These are phyloP conservation scores for Dendropsophus ebraccatus DNA, from an alignment of 2,113 vertebrate species.

Conservation along the genomic window DNA sequence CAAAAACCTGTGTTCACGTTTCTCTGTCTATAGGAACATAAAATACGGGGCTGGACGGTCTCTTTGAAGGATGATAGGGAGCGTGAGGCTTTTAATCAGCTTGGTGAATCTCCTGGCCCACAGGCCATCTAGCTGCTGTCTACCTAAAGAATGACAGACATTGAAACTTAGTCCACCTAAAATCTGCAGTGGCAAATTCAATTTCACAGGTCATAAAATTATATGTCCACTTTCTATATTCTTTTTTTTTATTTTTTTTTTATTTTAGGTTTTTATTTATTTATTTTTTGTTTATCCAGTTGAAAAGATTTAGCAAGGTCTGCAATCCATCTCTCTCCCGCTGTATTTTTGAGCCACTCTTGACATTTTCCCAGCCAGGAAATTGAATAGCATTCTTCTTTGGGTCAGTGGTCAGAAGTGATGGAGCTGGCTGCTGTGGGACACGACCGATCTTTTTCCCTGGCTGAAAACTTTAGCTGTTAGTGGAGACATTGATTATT, in stretches of 20 bases:
- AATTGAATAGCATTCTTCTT: slow-evolving; percentile 56
- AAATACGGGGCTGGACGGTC: slow-evolving; percentile 36
- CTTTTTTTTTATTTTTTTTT: slow-evolving; percentile 29
- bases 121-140: slow-evolving; percentile 52
- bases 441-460: slow-evolving; percentile 29
- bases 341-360: slow-evolving; percentile 45
- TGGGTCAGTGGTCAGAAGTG: slow-evolving; percentile 56
- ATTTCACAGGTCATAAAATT: slow-evolving; percentile 61
- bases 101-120: slow-evolving; percentile 51
- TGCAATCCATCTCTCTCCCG: slow-evolving; percentile 55
- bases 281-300: slow-evolving; percentile 53
- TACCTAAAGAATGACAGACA: slow-evolving; percentile 58
- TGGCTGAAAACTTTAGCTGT: slow-evolving; percentile 12
- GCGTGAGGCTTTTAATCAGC: slow-evolving; percentile 55
- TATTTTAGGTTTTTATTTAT: slow-evolving; percentile 26
- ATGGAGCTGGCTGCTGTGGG: slow-evolving; percentile 25
- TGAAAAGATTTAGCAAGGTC: slow-evolving; percentile 56
- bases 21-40: slow-evolving; percentile 27
- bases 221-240: slow-evolving; percentile 55
- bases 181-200: slow-evolving; percentile 59
- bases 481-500: neutral
- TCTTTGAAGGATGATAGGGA: slow-evolving; percentile 44
- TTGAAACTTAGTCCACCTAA: slow-evolving; percentile 58
- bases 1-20: neutral
- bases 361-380: slow-evolving; percentile 55